Conservation (phyloP, 2,888 invertebrate genomes). For the Cheilosia vernalis region DNA sequence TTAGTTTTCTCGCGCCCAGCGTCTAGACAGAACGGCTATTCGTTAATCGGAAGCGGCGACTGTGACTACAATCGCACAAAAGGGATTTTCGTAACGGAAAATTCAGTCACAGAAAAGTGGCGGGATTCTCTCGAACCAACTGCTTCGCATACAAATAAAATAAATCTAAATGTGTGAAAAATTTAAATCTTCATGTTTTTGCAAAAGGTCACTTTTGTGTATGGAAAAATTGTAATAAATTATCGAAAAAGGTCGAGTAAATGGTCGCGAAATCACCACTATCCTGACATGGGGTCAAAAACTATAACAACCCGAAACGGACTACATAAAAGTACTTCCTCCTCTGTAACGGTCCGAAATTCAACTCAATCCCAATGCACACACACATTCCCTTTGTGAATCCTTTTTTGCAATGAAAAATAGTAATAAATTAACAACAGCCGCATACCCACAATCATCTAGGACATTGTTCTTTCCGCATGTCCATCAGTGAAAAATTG, state of each 20-base stretch:
- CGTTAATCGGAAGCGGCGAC: conserved; percentile 1
- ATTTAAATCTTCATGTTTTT: background rate
- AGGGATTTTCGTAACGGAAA: conserved; percentile 25
- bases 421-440: conserved; percentile 68
- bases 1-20: background rate
- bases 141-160: background rate
- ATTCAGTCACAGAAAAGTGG: conserved; percentile 1
- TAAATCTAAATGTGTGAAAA: conserved; percentile 21
- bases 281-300: conserved; percentile 66
- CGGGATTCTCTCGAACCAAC: conserved; percentile 14
- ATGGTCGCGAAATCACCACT: conserved; percentile 62
- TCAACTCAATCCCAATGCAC: conserved; percentile 7
- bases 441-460: conserved; percentile 3
- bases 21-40: background rate
- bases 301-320: conserved; percentile 47
- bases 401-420: conserved; percentile 69
- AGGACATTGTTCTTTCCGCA: conserved; percentile 57
- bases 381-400: conserved; percentile 19
- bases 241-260: conserved; percentile 61
- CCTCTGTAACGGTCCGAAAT: conserved; percentile 14
- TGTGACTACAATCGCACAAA: background rate
- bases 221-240: conserved; percentile 34
- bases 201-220: conserved; percentile 25
- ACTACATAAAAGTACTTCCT: conserved; percentile 27
- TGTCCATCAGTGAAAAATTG: conserved; percentile 70